These are phyloP conservation scores for Nibea coibor DNA, from an alignment of 2,113 vertebrate species.

Conservation along the genomic window DNA sequence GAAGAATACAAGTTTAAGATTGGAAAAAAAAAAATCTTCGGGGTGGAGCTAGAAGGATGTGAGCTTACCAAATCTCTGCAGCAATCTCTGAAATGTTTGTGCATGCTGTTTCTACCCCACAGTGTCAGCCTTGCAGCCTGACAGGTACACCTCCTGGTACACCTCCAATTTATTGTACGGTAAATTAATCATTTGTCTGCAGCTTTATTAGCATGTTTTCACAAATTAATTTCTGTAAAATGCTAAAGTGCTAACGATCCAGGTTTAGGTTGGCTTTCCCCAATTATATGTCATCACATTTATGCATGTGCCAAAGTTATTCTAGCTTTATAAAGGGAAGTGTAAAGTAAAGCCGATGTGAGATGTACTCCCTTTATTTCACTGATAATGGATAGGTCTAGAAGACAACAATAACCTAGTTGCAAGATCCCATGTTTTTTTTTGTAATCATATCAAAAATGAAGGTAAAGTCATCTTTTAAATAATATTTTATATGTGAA, in stretches of 20 bases:
- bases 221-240: slow-evolving; percentile 19
- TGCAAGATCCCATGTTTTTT: neutral
- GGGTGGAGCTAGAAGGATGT: neutral
- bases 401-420: neutral
- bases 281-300: neutral
- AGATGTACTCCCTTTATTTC: neutral
- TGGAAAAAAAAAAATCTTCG: neutral
- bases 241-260: slow-evolving; percentile 1
- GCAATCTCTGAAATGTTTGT: neutral
- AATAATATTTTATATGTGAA: neutral
- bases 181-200: neutral
- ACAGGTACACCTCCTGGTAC: neutral
- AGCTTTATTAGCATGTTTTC: neutral
- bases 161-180: neutral
- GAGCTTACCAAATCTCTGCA: neutral
- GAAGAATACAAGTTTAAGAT: neutral
- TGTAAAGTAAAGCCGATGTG: neutral
- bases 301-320: neutral
- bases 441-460: neutral
- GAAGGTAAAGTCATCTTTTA: neutral
- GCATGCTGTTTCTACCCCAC: neutral
- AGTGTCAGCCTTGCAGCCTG: slow-evolving; percentile 10
- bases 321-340: neutral
- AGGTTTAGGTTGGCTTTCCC: neutral
- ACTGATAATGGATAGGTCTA: neutral